These are phyloP conservation scores for Corythornis vintsioides DNA, from an alignment of 2,113 vertebrate species.

Conservation along the genomic window DNA sequence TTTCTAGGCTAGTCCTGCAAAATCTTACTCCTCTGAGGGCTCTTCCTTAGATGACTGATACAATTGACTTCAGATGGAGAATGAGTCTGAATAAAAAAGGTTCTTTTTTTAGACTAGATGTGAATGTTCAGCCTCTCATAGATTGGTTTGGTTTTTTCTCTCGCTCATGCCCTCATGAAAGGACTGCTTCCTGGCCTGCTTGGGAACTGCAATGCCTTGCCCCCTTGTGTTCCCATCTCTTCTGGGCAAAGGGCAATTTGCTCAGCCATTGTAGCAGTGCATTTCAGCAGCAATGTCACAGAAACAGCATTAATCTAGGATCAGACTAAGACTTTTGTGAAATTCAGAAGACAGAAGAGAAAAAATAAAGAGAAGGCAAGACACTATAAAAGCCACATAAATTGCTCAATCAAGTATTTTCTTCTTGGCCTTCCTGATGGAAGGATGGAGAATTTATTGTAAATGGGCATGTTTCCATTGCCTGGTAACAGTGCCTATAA, in stretches of 20 bases:
- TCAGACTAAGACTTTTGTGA: background rate
- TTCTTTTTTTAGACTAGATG: background rate
- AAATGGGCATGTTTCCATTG: background rate
- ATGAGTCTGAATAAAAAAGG: background rate
- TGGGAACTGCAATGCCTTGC: background rate
- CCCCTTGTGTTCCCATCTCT: background rate
- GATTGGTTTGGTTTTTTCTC: background rate
- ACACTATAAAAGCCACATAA: background rate
- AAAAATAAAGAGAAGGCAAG: background rate
- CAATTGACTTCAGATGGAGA: background rate
- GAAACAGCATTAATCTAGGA: background rate
- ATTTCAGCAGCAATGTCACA: background rate
- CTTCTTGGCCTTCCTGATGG: background rate
- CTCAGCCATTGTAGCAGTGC: background rate
- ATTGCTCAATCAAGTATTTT: background rate
- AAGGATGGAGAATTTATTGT: background rate
- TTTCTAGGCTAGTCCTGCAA: background rate
- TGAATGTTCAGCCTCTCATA: background rate
- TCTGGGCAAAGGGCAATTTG: background rate
- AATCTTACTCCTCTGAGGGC: background rate
- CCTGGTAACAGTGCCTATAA: background rate
- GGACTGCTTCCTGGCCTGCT: background rate
- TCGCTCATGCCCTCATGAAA: background rate
- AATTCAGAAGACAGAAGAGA: background rate
- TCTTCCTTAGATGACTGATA: background rate